Evolutionary conservation across 2,113 vertebrate genomes (phyloP).

Genomic region (Sinocyclocheilus grahami): DNA sequence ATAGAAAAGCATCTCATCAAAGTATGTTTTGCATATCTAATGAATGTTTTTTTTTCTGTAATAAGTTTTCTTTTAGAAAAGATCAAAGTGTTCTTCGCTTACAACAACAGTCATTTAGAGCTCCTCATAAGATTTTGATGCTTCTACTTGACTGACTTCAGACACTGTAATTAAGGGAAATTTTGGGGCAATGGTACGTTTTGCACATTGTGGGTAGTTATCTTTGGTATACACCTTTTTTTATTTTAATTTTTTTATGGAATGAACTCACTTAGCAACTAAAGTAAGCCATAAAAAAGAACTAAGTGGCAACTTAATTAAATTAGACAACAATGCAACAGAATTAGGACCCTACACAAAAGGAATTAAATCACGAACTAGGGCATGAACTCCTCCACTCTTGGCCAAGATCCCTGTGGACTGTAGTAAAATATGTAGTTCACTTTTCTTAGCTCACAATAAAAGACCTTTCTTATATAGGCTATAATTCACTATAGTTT

Average conservation of each 20-base stretch:
- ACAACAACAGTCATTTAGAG: slow-evolving; percentile 16
- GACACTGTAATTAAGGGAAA: slow-evolving; percentile 15
- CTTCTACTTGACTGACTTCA: slow-evolving; percentile 16
- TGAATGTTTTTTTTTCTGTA: neutral
- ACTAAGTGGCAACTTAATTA: neutral
- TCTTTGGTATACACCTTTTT: neutral
- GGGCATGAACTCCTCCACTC: neutral
- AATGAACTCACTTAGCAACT: neutral
- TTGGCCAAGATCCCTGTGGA: neutral
- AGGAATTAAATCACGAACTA: neutral
- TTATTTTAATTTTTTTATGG: neutral
- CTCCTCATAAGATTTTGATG: slow-evolving; percentile 1
- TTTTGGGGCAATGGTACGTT: neutral
- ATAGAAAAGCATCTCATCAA: neutral
- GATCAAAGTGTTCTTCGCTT: neutral
- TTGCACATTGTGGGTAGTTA: neutral
- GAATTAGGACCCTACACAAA: neutral
- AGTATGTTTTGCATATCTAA: neutral
- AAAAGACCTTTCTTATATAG: neutral
- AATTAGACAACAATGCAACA: neutral
- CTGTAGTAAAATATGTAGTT: neutral
- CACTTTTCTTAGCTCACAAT: neutral
- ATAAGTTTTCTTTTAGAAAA: neutral
- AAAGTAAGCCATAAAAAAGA: neutral
- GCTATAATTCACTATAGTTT: neutral